These are phyloP conservation scores for Crossaster papposus DNA, from an alignment of 53 echinoderm and acorn worm genomes.

Conservation along the genomic window DNA sequence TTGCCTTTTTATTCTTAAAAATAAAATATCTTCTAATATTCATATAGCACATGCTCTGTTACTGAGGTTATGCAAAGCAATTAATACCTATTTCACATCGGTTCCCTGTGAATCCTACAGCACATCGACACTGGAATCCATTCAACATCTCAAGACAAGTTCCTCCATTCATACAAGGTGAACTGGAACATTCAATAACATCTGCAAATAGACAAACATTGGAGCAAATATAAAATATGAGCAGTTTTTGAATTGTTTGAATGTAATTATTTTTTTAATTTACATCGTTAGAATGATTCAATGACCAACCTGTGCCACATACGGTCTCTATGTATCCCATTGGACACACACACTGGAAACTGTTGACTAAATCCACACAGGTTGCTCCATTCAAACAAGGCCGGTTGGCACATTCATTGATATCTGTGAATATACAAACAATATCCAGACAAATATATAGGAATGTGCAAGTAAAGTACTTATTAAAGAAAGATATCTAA, in stretches of 20 bases:
- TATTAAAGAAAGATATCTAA: neutral
- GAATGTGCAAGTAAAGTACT: neutral
- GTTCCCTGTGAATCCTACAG: conserved; percentile 31
- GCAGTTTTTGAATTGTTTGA: too few species aligned
- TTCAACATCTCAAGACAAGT: conserved; percentile 20
- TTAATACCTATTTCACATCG: conserved; percentile 39
- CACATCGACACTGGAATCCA: conserved; percentile 39
- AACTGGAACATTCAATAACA: conserved; percentile 1
- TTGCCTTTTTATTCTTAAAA: too few species aligned
- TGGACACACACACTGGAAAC: conserved; percentile 73
- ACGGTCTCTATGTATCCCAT: conserved; percentile 61
- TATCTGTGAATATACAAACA: neutral
- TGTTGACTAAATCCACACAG: conserved; percentile 60
- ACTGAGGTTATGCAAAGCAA: neutral
- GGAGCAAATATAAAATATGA: neutral
- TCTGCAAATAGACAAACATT: neutral
- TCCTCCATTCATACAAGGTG: conserved; percentile 45
- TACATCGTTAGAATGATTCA: neutral
- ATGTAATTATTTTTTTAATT: neutral
- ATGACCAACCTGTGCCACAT: conserved; percentile 51
- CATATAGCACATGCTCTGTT: neutral
- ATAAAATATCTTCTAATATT: too few species aligned
- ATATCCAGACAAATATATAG: neutral
- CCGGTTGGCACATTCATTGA: conserved; percentile 39
- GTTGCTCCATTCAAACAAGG: conserved; percentile 60